Evolutionary conservation across 2,113 vertebrate species (phyloP), one percentile per base, ranked within the genome.

Genomic region (Dolichallabes microphthalmus): DNA sequence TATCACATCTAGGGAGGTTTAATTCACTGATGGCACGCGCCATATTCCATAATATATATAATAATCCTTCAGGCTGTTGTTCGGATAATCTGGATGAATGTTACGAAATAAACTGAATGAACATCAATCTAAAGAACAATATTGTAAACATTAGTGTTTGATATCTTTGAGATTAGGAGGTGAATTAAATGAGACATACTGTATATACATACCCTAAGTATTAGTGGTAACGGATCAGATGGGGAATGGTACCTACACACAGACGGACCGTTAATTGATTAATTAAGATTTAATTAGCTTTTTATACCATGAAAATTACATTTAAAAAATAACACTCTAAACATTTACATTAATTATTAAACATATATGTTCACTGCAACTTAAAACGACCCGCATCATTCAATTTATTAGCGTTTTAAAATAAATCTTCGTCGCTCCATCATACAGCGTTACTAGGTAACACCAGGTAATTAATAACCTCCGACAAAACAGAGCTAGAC

Each of bases 41-140:
- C 39, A 39, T 39, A 39, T 39, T 39, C 39, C 39, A n/a, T n/a
- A n/a, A n/a, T n/a, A 6, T 39, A 6, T 39, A 5, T 39, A 80
- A 14, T 89, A 87, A 66, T 93, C 93, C 57, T 88, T 88, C 2
- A 93, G n/a, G 85, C 94, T 94, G n/a, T n/a, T 85, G 17, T 91
- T 84, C 27, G 94, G 87, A 15, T 88, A 68, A 8, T 66, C 82
- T 0, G 7, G 19, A 17, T 93, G 90, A 0, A 68, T 81, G 86
- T 93, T 94, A 75, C 90, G 86, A 1, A 92, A 19, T 0, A 92
- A 91, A 87, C 95, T 95, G 2, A 76, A 6, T 32, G 88, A 61
- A 2, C 50, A 63, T 58, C 50, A 89, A 19, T 87, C 93, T 94
- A 71, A 45, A 88, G 83, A 0, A 2, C n/a, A 7, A 11, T 5